A percentile compares a stretch with the other conserved stretches of the same genome.
Evolutionary conservation across 2,113 vertebrate species (phyloP).

Genomic region (Sceloporus undulatus): DNA sequence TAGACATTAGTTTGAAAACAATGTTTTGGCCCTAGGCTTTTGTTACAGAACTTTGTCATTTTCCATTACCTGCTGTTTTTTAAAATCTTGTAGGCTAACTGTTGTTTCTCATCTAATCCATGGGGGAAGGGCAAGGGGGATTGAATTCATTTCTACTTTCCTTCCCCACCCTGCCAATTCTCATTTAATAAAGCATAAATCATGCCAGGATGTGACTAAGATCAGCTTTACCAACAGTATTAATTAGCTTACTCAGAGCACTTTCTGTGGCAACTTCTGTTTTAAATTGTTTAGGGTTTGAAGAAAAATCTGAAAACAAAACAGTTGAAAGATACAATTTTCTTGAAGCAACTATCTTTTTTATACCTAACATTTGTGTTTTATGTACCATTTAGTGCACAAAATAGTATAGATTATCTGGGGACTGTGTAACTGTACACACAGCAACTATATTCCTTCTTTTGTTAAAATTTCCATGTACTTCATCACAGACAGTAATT

Average conservation of each 20-base stretch:
- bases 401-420: constrained; percentile 8
- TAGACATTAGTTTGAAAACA: constrained; percentile 50
- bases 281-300: constrained; percentile 29
- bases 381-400: neutral
- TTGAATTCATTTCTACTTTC: constrained; percentile 17
- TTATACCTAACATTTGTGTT: constrained; percentile 21
- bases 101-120: constrained; percentile 51
- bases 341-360: constrained; percentile 36
- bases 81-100: constrained; percentile 43
- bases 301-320: constrained; percentile 9
- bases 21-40: constrained; percentile 50
- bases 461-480: neutral
- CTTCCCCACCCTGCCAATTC: neutral
- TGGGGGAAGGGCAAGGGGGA: neutral
- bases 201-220: constrained; percentile 11
- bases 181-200: constrained; percentile 42
- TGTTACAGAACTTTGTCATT: constrained; percentile 53
- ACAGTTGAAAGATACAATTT: constrained; percentile 12
- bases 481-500: neutral
- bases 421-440: neutral
- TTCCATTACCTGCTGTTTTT: constrained; percentile 48
- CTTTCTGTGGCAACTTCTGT: constrained; percentile 24
- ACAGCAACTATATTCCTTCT: neutral
- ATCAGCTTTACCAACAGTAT: constrained; percentile 36
- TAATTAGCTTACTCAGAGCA: constrained; percentile 43